Evolutionary conservation across 2,113 vertebrate species (phyloP), one percentile per base, ranked within the genome.

Genomic region (Cyrtonyx montezumae): DNA sequence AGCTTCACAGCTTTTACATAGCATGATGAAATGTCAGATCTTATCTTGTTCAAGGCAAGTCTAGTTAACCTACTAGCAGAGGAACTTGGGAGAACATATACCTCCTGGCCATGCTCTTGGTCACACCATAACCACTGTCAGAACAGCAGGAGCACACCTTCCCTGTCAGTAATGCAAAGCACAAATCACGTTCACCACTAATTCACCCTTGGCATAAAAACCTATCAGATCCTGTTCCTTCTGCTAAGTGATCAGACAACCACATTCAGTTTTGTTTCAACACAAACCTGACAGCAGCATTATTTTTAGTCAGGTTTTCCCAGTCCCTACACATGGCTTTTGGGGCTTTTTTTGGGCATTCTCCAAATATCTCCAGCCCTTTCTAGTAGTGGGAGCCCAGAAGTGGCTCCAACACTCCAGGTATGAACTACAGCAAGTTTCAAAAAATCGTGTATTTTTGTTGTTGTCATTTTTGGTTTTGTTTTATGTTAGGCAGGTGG

Each of bases 291-390:
- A 51, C 8, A 37, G 37, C 1, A 62, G 42, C 5, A 12, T 76
- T 53, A 40, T 19, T 48, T n/a, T 87, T 43, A 68, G 13, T 62
- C 58, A 62, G 13, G 5, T 58, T 32, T 89, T 80, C 74, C 19
- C 6, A 69, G 19, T 46, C 32, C 69, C 25, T 37, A 8, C 20
- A 45, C 13, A 20, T 25, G 34, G 2, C 1, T 11, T 40, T 40
- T 40, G 4, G 40, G 40, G 40, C 40, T 9, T 6, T 7, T 89
- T 40, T 9, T 45, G 32, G 26, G n/a, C 53, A 59, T 4, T n/a
- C 2, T 49, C 43, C 18, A 26, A 51, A 6, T 28, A 61, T 0
- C 0, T 32, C 18, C 2, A 4, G 36, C 7, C 79, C 15, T 65
- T 26, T 43, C 51, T 55, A 59, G 12, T 9, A 42, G 7, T 8